These are phyloP conservation scores for Orthosia cruda DNA, from an alignment of 2,888 invertebrate species.

Conservation along the genomic window DNA sequence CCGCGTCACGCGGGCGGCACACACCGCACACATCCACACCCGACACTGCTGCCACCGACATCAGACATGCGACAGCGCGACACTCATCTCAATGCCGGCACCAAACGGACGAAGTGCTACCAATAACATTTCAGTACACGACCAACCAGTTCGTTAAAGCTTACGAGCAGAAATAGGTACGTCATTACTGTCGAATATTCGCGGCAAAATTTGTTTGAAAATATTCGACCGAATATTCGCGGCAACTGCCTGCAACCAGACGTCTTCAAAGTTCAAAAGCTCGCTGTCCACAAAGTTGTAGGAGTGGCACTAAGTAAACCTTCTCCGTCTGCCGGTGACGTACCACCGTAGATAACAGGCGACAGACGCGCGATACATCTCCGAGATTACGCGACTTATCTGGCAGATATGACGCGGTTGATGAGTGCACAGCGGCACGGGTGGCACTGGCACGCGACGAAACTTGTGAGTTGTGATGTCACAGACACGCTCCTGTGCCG, in stretches of 20 bases:
- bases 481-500: background rate
- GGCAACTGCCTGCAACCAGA: background rate
- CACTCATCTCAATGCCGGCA: background rate
- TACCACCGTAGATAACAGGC: background rate
- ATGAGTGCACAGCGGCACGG: constrained; percentile 1
- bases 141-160: background rate
- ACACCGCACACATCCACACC: background rate
- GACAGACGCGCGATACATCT: constrained; percentile 10
- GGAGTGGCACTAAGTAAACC: background rate
- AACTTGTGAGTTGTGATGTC: background rate
- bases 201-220: no score
- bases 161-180: background rate
- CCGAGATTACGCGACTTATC: constrained; percentile 24
- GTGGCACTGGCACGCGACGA: background rate
- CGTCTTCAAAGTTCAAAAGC: constrained; percentile 1
- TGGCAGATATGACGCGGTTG: constrained; percentile 23
- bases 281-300: background rate
- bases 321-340: background rate
- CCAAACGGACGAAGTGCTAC: background rate
- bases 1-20: background rate
- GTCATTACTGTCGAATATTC: no score
- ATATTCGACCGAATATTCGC: background rate
- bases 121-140: background rate
- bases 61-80: background rate
- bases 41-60: background rate